These are phyloP conservation scores for Cetonia aurata DNA, from an alignment of 2,888 invertebrate species.

Conservation along the genomic window DNA sequence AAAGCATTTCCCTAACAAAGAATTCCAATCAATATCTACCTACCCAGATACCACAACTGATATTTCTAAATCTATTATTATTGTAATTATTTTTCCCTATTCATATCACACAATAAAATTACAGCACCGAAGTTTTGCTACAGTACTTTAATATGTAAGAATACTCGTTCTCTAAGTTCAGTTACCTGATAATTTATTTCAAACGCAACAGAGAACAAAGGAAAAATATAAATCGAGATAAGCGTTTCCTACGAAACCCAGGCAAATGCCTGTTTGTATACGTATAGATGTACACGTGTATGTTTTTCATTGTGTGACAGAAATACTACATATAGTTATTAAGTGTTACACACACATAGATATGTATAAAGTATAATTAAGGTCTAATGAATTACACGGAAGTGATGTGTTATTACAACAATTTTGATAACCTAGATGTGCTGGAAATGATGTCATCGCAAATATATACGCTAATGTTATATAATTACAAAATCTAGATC, in stretches of 20 bases:
- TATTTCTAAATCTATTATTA: too few relatives aligned
- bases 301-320: constrained; percentile 3
- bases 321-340: constrained; percentile 1
- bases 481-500: not conserved
- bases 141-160: too few relatives aligned
- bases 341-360: not conserved
- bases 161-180: constrained; percentile 15
- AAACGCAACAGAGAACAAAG: constrained; percentile 22
- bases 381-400: constrained; percentile 18
- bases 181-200: constrained; percentile 27
- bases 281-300: not conserved
- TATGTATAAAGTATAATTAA: constrained; percentile 22
- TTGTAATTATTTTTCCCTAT: too few relatives aligned
- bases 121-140: too few relatives aligned
- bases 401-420: constrained; percentile 5
- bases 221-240: constrained; percentile 29
- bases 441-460: constrained; percentile 23
- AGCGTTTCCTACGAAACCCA: constrained; percentile 11
- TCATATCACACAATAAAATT: too few relatives aligned
- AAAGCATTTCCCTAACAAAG: too few relatives aligned
- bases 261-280: not conserved
- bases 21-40: too few relatives aligned
- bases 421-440: constrained; percentile 24
- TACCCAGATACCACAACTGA: too few relatives aligned
- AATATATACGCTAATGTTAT: constrained; percentile 4